Evolutionary conservation across 1,140 invertebrate species (phyloP).

Genomic region (Drosophila littoralis): DNA sequence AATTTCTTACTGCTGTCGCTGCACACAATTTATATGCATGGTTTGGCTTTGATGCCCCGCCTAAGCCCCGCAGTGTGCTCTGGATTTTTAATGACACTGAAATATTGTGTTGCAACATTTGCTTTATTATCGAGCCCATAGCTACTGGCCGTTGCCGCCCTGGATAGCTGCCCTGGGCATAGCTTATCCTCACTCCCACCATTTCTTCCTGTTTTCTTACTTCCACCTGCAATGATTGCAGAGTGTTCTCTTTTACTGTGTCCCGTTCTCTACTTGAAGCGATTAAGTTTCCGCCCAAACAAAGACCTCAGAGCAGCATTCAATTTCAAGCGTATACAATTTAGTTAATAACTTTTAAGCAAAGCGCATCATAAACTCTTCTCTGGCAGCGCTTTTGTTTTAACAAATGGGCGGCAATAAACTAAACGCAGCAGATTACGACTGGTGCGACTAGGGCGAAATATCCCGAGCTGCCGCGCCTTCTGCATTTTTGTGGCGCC

Average conservation of each 20-base stretch:
- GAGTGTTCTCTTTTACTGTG: not conserved
- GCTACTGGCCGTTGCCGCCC: conserved; percentile 11
- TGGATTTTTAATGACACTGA: conserved; percentile 58
- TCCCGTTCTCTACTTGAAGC: conserved; percentile 46
- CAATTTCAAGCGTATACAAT: conserved; percentile 69
- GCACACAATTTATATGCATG: conserved; percentile 44
- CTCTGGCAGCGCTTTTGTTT: conserved; percentile 48
- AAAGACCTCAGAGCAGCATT: conserved; percentile 45
- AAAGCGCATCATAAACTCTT: conserved; percentile 63
- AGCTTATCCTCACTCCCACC: conserved; percentile 8
- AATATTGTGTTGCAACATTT: conserved; percentile 69
- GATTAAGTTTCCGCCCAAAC: conserved; percentile 68
- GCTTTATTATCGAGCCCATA: conserved; percentile 54
- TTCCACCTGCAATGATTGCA: conserved; percentile 1
- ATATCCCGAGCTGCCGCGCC: not conserved
- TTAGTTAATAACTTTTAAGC: conserved; percentile 77
- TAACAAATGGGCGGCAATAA: conserved; percentile 74
- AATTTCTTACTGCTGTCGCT: conserved; percentile 15
- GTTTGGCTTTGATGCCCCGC: conserved; percentile 32
- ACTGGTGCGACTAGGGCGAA: conserved; percentile 37
- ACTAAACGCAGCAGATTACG: conserved; percentile 77
- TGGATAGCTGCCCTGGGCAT: conserved; percentile 17
- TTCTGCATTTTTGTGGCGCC: not conserved
- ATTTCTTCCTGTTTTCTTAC: not conserved
- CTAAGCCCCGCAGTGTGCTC: conserved; percentile 22